Evolutionary conservation across 2,113 vertebrate species (phyloP).

Genomic region (Mystacornis crossleyi): DNA sequence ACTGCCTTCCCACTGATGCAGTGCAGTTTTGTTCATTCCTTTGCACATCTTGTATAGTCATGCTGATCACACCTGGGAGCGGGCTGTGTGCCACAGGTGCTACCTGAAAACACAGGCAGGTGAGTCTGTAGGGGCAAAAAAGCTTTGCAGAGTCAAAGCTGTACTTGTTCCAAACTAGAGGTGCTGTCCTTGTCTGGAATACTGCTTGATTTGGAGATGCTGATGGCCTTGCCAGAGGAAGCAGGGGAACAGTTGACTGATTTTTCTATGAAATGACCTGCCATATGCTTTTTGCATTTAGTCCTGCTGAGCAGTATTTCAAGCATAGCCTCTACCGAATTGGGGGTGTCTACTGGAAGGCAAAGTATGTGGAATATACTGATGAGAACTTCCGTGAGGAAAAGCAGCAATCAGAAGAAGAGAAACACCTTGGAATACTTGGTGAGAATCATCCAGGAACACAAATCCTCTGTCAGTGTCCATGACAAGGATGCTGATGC

Average conservation of each 20-base stretch:
- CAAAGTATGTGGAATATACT: constrained; percentile 74
- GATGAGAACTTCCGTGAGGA: constrained; percentile 75
- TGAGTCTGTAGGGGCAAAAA: background rate
- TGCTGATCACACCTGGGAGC: background rate
- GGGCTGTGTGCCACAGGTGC: background rate
- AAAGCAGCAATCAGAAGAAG: constrained; percentile 55
- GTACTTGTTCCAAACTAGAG: background rate
- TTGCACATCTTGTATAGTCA: no score
- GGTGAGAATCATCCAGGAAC: constrained; percentile 48
- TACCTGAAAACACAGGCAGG: background rate
- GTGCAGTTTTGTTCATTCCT: background rate
- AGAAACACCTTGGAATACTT: constrained; percentile 77
- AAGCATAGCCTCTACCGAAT: constrained; percentile 36
- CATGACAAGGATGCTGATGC: background rate
- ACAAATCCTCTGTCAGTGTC: background rate
- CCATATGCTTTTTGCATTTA: constrained; percentile 3
- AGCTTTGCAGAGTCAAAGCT: background rate
- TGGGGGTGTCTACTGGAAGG: constrained; percentile 80
- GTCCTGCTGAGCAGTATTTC: constrained; percentile 74
- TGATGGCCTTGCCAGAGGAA: background rate
- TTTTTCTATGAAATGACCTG: background rate
- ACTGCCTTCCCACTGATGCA: background rate
- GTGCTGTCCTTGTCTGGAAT: background rate
- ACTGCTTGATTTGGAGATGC: background rate
- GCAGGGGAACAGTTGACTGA: background rate